phyloP scores from a whole-genome alignment of 2,797 vertebrate genomes.

The Rhinatrema bivittatum region DNA sequence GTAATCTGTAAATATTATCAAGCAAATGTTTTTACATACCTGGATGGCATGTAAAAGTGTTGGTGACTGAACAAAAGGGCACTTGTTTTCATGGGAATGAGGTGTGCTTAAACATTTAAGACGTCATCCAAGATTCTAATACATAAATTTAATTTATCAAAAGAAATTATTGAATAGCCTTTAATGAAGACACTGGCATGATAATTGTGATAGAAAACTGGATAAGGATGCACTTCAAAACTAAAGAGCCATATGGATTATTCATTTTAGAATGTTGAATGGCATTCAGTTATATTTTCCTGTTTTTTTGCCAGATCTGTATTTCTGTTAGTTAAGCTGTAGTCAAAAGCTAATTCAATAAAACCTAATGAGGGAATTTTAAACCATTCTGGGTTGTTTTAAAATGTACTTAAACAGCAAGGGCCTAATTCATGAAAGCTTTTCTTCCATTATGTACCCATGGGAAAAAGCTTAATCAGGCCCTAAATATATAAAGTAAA shows the following conservation, averaged over 20 bases:
- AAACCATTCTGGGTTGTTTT: background rate
- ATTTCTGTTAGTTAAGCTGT: slow-evolving; percentile 32
- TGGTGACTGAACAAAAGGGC: slow-evolving; percentile 34
- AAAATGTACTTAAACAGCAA: too few species aligned
- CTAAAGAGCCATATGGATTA: slow-evolving; percentile 31
- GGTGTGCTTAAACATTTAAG: slow-evolving; percentile 39
- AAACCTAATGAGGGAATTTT: slow-evolving; percentile 27
- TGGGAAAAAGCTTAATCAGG: too few species aligned
- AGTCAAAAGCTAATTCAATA: slow-evolving; percentile 49
- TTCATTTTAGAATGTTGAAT: slow-evolving; percentile 33
- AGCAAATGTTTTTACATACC: too few species aligned
- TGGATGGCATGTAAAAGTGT: slow-evolving; percentile 37
- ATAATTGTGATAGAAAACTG: slow-evolving; percentile 46
- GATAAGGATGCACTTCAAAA: slow-evolving; percentile 35
- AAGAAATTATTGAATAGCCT: slow-evolving; percentile 38
- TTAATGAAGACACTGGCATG: slow-evolving; percentile 40
- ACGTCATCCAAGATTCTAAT: slow-evolving; percentile 41
- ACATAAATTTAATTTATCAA: slow-evolving; percentile 33
- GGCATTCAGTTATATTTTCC: slow-evolving; percentile 15
- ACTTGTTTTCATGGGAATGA: slow-evolving; percentile 30
- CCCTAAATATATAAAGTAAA: too few species aligned
- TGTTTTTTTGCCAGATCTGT: slow-evolving; percentile 35
- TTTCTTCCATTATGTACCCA: too few species aligned
- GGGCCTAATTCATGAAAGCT: too few species aligned
- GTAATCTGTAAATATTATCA: slow-evolving; percentile 40